phyloP scores from a whole-genome alignment of 2,797 vertebrate species.

The Sebastes steindachneri region DNA sequence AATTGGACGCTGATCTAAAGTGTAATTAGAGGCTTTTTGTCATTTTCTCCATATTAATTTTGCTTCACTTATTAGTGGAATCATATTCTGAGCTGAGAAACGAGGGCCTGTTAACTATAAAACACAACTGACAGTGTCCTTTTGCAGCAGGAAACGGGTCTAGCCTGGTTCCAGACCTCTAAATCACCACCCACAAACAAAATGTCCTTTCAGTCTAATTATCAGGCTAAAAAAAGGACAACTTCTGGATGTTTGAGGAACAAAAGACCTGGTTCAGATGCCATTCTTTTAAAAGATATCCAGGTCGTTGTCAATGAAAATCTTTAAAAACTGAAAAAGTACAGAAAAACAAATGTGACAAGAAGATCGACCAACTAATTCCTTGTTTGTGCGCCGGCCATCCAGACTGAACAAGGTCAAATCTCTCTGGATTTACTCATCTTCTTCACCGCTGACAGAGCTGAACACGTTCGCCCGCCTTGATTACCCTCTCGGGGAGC shows the following conservation, averaged over 20 bases:
- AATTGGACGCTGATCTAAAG: not conserved
- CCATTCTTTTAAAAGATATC: not conserved
- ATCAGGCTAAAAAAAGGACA: not conserved
- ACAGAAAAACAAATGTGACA: not conserved
- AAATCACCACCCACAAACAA: not conserved
- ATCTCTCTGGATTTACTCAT: conserved; percentile 1
- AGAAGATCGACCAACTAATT: not conserved
- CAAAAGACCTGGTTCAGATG: not conserved
- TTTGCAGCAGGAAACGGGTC: not conserved
- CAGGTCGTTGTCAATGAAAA: not conserved
- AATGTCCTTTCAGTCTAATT: not conserved
- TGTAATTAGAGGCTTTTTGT: not conserved
- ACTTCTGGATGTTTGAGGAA: not conserved
- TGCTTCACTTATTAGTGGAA: not conserved
- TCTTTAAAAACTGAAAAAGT: not conserved
- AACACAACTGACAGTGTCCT: not conserved
- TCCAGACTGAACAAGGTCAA: conserved; percentile 2
- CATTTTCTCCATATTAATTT: not conserved
- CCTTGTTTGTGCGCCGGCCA: not conserved
- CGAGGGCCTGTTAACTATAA: not conserved
- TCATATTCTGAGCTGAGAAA: not conserved
- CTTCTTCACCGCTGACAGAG: not conserved
- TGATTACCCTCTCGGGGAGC: conserved; percentile 40
- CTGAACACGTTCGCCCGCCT: conserved; percentile 5
- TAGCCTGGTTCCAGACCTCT: not conserved